Conservation (phyloP, 2,888 invertebrate species). For the Lasiommata megera region DNA sequence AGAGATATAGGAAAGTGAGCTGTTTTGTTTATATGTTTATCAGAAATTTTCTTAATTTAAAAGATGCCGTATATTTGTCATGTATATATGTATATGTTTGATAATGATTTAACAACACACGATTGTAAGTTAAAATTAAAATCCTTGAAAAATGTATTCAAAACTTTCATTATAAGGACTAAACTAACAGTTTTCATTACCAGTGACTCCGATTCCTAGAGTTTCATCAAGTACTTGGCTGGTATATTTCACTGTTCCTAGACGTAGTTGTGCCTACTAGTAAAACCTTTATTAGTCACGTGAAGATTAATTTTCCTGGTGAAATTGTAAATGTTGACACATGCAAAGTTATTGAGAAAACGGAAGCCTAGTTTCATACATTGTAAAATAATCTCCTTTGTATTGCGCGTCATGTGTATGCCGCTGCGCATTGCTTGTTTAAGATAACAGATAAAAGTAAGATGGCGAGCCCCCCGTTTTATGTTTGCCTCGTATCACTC, state of each 20-base stretch:
- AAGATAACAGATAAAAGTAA: slow-evolving; percentile 38
- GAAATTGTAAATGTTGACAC: slow-evolving; percentile 20
- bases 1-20: too few relatives aligned
- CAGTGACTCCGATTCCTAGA: not conserved
- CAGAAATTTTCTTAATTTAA: too few relatives aligned
- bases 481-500: slow-evolving; percentile 43
- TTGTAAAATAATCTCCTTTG: slow-evolving; percentile 16
- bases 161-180: not conserved
- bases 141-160: too few relatives aligned
- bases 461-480: slow-evolving; percentile 49
- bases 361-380: slow-evolving; percentile 14
- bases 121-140: too few relatives aligned
- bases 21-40: too few relatives aligned
- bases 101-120: too few relatives aligned
- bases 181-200: not conserved
- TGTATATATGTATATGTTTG: too few relatives aligned
- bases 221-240: not conserved
- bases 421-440: slow-evolving; percentile 41
- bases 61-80: too few relatives aligned
- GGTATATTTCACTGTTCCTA: not conserved
- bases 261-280: not conserved
- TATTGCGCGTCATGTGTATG: slow-evolving; percentile 8
- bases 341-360: slow-evolving; percentile 1
- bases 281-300: slow-evolving; percentile 3
- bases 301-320: slow-evolving; percentile 13